Evolutionary conservation across 2,113 vertebrate genomes (phyloP).

Genomic region (Thermophis baileyi): DNA sequence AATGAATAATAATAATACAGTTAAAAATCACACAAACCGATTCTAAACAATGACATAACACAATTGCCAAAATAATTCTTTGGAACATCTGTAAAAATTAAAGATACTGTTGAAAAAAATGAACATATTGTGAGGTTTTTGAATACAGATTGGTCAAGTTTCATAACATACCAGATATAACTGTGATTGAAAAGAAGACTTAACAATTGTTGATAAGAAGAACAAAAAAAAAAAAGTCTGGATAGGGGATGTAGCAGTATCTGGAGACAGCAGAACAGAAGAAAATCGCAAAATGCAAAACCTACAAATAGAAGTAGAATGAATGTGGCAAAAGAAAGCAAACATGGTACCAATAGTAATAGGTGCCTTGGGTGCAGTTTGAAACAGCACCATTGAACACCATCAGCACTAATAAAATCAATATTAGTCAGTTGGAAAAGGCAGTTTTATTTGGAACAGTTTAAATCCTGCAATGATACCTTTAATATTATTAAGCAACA

Average conservation of each 20-base stretch:
- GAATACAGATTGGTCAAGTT: not conserved
- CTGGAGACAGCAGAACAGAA: not conserved
- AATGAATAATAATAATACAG: not conserved
- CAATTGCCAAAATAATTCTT: not conserved
- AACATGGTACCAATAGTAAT: not conserved
- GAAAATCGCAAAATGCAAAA: not conserved
- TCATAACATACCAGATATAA: not conserved
- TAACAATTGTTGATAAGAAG: not conserved
- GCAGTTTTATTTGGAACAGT: not conserved
- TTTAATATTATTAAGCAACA: not conserved
- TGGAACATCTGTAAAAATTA: not conserved
- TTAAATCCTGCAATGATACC: not conserved
- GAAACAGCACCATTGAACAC: not conserved
- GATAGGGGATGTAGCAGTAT: not conserved
- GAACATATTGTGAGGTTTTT: not conserved
- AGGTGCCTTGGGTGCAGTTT: not conserved
- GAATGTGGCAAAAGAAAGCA: not conserved
- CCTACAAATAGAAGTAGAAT: not conserved
- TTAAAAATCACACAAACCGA: not conserved
- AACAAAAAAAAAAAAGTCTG: not conserved
- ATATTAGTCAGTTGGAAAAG: not conserved
- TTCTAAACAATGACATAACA: not conserved
- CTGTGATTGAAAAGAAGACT: not conserved
- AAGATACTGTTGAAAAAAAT: not conserved
- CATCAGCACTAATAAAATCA: not conserved